phyloP scores from a whole-genome alignment of 2,113 vertebrate genomes.

The Vulpes ferrilata region DNA sequence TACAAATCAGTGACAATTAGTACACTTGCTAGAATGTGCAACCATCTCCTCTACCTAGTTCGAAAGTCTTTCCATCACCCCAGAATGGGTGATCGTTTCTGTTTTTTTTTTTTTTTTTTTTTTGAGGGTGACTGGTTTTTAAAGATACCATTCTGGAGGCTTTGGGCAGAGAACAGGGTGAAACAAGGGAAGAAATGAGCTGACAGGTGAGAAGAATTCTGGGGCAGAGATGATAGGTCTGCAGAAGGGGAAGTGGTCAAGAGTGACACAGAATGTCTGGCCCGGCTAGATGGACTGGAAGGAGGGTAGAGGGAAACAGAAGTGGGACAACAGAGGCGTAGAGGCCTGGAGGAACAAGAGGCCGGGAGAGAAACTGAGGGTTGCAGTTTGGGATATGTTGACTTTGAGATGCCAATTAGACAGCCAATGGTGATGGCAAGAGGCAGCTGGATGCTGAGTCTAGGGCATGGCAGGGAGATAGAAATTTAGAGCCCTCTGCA shows the following conservation, averaged over 20 bases:
- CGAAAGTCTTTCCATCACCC: neutral
- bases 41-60: neutral
- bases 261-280: neutral
- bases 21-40: neutral
- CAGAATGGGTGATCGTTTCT: neutral
- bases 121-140: neutral
- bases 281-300: neutral
- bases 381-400: too few relatives aligned
- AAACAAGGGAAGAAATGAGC: neutral
- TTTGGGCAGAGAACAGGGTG: neutral
- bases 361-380: neutral
- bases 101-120: too few relatives aligned
- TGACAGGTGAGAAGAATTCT: neutral
- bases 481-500: neutral
- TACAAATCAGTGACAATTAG: neutral
- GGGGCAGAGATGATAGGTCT: neutral
- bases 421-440: accelerated
- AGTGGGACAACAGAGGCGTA: neutral
- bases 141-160: neutral
- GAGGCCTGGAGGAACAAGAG: neutral
- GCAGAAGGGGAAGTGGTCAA: neutral
- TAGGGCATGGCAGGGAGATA: neutral
- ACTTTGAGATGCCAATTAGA: neutral
- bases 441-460: neutral
- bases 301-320: neutral